A percentile compares a stretch with the other conserved stretches of the same genome.
Conservation (phyloP, 1,140 invertebrate species). For the Rhopalosiphum maidis region DNA sequence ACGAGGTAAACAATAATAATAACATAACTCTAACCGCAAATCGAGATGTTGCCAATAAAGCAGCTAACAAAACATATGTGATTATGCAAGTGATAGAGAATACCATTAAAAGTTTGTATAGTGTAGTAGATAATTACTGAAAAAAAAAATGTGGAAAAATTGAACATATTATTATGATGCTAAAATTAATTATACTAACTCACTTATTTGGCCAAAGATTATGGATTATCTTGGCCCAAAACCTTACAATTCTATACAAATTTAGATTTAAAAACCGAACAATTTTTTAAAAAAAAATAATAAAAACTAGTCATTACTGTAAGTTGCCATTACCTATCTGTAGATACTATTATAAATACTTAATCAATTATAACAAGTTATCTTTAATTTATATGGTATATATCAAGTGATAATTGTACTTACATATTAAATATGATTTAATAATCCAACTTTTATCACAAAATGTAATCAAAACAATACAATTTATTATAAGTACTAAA, state of each 20-base stretch:
- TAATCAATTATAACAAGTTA: too few species aligned
- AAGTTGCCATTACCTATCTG: too few species aligned
- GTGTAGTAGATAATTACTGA: neutral
- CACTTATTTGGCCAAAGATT: neutral
- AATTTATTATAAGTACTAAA: neutral
- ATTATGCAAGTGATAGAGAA: neutral
- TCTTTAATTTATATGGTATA: too few species aligned
- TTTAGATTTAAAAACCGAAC: too few species aligned
- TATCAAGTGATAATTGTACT: neutral
- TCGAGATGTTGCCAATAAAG: neutral
- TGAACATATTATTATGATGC: neutral
- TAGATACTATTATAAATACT: too few species aligned
- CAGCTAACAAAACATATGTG: neutral
- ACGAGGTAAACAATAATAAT: neutral
- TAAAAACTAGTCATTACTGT: too few species aligned
- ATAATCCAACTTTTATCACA: too few species aligned
- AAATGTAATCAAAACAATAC: neutral
- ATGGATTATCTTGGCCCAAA: neutral
- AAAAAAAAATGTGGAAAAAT: rapidly evolving
- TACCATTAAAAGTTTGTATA: neutral
- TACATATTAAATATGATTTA: too few species aligned
- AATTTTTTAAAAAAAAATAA: too few species aligned
- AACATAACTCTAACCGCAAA: neutral
- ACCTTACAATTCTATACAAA: too few species aligned
- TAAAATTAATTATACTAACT: neutral